Evolutionary conservation across 2,888 invertebrate genomes (phyloP).

Genomic region (Lingula anatina): DNA sequence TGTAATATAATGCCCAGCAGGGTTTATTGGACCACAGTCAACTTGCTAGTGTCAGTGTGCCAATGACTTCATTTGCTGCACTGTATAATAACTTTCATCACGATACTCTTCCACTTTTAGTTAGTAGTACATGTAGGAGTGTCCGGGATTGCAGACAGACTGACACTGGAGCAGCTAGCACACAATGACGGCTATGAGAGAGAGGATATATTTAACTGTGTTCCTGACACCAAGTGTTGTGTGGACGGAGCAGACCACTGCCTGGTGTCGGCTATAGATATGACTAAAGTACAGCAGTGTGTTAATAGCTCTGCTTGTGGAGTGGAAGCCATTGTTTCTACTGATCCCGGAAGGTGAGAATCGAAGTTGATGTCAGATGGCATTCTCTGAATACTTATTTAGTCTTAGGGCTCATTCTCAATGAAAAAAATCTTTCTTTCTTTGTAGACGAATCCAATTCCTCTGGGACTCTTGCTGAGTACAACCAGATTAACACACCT

Average conservation of each 20-base stretch:
- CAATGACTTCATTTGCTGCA: too few relatives aligned
- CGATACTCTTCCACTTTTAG: too few relatives aligned
- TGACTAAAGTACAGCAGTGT: constrained; percentile 46
- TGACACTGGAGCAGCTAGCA: constrained; percentile 69
- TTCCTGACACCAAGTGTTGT: constrained; percentile 53
- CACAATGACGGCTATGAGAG: constrained; percentile 53
- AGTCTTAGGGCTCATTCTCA: too few relatives aligned
- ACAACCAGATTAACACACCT: too few relatives aligned
- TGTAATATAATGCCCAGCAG: too few relatives aligned
- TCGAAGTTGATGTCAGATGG: not conserved
- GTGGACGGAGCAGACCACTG: constrained; percentile 55
- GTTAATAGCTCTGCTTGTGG: constrained; percentile 37
- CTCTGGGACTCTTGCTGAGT: too few relatives aligned
- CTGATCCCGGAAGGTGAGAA: constrained; percentile 56
- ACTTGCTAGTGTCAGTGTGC: too few relatives aligned
- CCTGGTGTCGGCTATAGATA: constrained; percentile 49
- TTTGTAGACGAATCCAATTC: too few relatives aligned
- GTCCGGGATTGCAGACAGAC: constrained; percentile 59
- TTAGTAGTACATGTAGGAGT: constrained; percentile 78
- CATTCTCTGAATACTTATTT: too few relatives aligned
- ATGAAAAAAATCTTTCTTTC: too few relatives aligned
- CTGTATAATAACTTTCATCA: too few relatives aligned
- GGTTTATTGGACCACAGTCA: too few relatives aligned
- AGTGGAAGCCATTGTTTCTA: constrained; percentile 45
- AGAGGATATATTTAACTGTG: constrained; percentile 57